Evolutionary conservation across 2,888 invertebrate genomes (phyloP), one percentile per base, ranked within the genome.

Genomic region (Minunthozetes semirufus): DNA sequence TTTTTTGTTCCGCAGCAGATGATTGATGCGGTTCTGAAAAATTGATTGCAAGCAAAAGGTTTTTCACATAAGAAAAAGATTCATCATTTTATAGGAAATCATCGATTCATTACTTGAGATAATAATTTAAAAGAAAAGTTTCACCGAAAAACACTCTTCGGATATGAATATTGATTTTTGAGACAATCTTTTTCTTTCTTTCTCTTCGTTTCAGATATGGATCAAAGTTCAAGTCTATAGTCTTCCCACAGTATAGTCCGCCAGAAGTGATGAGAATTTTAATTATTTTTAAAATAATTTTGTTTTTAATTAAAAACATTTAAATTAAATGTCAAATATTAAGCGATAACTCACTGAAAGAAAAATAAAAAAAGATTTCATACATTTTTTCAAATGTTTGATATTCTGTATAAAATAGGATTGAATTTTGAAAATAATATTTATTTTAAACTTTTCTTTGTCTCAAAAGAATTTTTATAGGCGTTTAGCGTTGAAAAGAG

Each of bases 81-180:
- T 61, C 61, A 61, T 61, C 61, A 61, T 33, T 61, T 61, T 17
- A 6, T 15, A 61, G 61, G 61, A 61, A 61, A 61, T 61, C 61
- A 61, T 61, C 61, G 61, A 61, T 61, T 61, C 61, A 33, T 61
- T 61, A 25, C 59, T 13, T 59, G 27, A 61, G 33, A 61, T 61
- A 61, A 61, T 61, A 61, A 29, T 61, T 61, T 61, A n/a, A 61
- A 61, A 53, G 22, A 22, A 33, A 56, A n/a, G n/a, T 59, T 59
- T 59, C 17, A 3, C 27, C 6, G 27, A 59, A 22, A n/a, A 59
- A 22, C 19, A 2, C 27, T 59, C 19, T 53, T 53, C 53, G 53
- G 53, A 19, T 59, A 59, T 59, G 59, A 59, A 59, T 25, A 59
- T 59, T 59, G 59, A 59, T 59, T 59, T 59, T 19, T n/a, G 4